Evolutionary conservation across 2,797 vertebrate species (phyloP).

Genomic region (Urosaurus nigricauda): DNA sequence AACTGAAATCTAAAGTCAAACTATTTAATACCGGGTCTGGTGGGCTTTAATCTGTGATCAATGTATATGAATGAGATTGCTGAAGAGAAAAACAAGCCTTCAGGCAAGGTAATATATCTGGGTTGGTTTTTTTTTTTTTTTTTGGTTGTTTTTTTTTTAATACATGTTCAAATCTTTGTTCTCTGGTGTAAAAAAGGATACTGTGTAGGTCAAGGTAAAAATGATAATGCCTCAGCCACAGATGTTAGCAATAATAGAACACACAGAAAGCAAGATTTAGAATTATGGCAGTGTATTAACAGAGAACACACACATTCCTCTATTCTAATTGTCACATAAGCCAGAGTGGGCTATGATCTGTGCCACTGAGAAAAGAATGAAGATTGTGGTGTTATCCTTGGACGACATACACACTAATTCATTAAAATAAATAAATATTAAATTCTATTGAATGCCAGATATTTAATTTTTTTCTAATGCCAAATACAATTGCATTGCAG

Average conservation of each 20-base stretch:
- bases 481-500: neutral
- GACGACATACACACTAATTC: neutral
- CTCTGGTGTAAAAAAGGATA: conserved; percentile 21
- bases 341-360: neutral
- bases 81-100: conserved; percentile 27
- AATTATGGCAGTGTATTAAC: neutral
- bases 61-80: conserved; percentile 18
- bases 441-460: neutral
- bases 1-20: neutral
- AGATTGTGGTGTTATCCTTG: neutral
- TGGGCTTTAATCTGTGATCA: neutral
- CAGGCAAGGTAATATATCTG: conserved; percentile 36
- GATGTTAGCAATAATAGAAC: neutral
- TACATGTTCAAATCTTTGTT: conserved; percentile 26
- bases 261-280: neutral
- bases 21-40: neutral
- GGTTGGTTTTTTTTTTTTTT: too few species aligned
- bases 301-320: neutral
- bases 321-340: fast-evolving
- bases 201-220: conserved; percentile 19
- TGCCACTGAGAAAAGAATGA: neutral
- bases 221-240: conserved; percentile 4
- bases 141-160: too few species aligned
- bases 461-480: neutral
- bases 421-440: neutral